Conservation (phyloP, 2,113 vertebrate species). For the Gallinago undulata region DNA sequence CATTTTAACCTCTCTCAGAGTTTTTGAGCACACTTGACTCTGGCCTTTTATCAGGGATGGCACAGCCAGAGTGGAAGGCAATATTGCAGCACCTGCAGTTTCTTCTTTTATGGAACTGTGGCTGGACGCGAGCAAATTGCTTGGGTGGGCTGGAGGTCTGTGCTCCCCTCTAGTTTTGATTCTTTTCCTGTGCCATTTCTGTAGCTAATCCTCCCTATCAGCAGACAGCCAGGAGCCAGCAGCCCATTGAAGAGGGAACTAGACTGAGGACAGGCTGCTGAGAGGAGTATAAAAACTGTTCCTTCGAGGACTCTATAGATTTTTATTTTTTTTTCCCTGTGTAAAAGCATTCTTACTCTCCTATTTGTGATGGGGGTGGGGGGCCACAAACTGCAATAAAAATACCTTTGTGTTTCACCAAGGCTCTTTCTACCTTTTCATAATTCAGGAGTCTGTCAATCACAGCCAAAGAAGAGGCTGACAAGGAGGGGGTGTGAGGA, state of each 20-base stretch:
- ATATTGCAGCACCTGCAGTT: constrained; percentile 8
- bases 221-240: constrained; percentile 67
- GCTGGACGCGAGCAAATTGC: background rate
- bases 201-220: constrained; percentile 60
- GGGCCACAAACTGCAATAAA: background rate
- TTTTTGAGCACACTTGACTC: background rate
- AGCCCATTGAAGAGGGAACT: constrained; percentile 13
- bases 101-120: background rate
- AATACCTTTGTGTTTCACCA: constrained; percentile 40
- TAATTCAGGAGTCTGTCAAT: constrained; percentile 62
- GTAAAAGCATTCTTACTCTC: constrained; percentile 47
- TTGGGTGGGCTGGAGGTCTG: background rate
- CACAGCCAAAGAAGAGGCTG: background rate
- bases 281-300: constrained; percentile 51
- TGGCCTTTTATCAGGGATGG: background rate
- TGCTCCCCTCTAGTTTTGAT: constrained; percentile 3
- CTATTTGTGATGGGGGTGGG: background rate
- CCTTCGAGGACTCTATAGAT: constrained; percentile 65
- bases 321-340: background rate
- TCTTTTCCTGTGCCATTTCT: background rate
- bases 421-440: constrained; percentile 52
- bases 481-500: background rate
- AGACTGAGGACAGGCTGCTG: constrained; percentile 48
- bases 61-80: background rate
- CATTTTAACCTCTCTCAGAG: background rate